These are phyloP conservation scores for Metalampra italica DNA, from an alignment of 2,888 invertebrate species.

Conservation along the genomic window DNA sequence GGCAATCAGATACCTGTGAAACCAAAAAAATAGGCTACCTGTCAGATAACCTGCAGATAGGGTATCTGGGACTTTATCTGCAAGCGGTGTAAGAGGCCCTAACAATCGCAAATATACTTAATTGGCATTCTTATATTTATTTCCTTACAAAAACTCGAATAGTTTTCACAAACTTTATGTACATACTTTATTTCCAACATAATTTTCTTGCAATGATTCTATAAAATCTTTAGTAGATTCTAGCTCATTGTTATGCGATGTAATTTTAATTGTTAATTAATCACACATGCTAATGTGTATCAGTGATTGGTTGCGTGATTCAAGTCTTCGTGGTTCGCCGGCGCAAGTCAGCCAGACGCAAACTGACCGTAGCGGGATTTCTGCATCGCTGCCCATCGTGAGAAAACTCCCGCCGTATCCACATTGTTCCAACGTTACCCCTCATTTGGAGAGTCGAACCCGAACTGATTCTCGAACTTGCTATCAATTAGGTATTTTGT, in stretches of 20 bases:
- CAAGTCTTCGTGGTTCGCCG: slow-evolving; percentile 39
- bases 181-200: neutral
- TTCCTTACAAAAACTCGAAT: no score
- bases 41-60: no score
- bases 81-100: no score
- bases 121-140: no score
- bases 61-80: no score
- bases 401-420: slow-evolving; percentile 56
- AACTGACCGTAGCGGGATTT: slow-evolving; percentile 63
- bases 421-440: slow-evolving; percentile 59
- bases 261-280: slow-evolving; percentile 3
- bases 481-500: no score
- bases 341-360: slow-evolving; percentile 44
- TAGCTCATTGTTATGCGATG: no score
- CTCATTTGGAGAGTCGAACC: slow-evolving; percentile 29
- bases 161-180: no score
- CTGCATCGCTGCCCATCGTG: slow-evolving; percentile 67
- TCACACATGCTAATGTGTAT: slow-evolving; percentile 13
- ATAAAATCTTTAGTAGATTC: no score
- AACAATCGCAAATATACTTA: no score
- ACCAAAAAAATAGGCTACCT: no score
- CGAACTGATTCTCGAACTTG: neutral
- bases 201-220: neutral
- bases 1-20: no score
- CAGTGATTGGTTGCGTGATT: slow-evolving; percentile 42